Percentiles rank a stretch among this genome's conserved stretches.
Evolutionary conservation across 1,140 invertebrate species (phyloP).

Genomic region (Ganaspis sp.): DNA sequence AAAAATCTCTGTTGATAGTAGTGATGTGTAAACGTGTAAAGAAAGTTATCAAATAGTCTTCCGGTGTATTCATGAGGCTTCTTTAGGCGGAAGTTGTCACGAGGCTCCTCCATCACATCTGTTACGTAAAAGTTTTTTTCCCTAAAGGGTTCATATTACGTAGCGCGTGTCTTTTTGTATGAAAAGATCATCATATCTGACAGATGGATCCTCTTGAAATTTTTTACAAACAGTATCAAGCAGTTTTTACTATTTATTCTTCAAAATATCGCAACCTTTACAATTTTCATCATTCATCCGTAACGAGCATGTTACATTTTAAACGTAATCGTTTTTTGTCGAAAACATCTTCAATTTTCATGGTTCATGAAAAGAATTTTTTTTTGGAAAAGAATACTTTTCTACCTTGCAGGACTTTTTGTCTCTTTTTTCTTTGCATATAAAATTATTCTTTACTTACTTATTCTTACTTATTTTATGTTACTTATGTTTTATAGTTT

Average conservation of each 20-base stretch:
- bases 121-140: conserved; percentile 60
- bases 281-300: too few species aligned
- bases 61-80: conserved; percentile 53
- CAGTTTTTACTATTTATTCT: background rate
- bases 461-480: too few species aligned
- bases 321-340: too few species aligned
- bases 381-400: too few species aligned
- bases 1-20: background rate
- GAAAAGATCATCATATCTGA: conserved; percentile 12
- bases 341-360: background rate
- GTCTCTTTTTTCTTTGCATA: too few species aligned
- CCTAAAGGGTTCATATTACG: conserved; percentile 61
- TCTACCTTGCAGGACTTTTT: too few species aligned
- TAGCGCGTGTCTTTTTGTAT: conserved; percentile 39
- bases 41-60: conserved; percentile 44
- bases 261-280: background rate
- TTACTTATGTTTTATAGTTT: too few species aligned
- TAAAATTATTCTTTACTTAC: too few species aligned
- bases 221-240: background rate
- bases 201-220: background rate
- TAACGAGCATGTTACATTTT: too few species aligned
- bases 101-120: conserved; percentile 58
- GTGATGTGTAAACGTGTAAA: background rate
- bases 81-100: conserved; percentile 51
- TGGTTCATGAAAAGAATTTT: too few species aligned